phyloP scores from a whole-genome alignment of 2,797 vertebrate genomes.

The Cirrhinus mrigala region DNA sequence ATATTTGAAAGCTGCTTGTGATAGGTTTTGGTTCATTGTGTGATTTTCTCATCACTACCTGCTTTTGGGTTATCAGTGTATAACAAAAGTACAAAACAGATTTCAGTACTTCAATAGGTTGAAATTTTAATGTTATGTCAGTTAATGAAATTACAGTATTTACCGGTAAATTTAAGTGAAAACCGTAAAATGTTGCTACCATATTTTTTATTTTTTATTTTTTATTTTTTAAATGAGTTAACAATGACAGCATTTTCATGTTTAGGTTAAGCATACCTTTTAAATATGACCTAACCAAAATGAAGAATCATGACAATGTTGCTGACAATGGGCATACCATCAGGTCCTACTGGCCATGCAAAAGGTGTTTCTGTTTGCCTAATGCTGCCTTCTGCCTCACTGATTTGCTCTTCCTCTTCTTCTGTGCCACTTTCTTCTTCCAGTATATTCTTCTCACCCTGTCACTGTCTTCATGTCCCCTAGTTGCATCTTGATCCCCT shows the following conservation, averaged over 20 bases:
- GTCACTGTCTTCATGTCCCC: neutral
- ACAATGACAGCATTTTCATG: neutral
- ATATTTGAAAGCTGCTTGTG: too few species aligned
- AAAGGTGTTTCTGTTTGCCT: neutral
- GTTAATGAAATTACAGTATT: too few species aligned
- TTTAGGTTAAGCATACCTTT: neutral
- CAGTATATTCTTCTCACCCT: neutral
- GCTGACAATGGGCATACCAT: neutral
- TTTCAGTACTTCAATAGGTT: too few species aligned
- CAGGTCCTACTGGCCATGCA: neutral
- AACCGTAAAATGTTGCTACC: too few species aligned
- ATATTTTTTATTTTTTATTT: too few species aligned
- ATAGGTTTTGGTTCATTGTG: too few species aligned
- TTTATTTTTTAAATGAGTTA: neutral
- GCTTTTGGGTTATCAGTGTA: too few species aligned
- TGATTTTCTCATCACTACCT: too few species aligned
- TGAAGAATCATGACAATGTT: neutral
- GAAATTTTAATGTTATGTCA: too few species aligned
- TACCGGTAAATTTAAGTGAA: too few species aligned
- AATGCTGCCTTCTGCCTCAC: neutral
- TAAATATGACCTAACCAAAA: neutral
- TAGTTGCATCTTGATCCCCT: neutral
- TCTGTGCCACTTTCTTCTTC: neutral
- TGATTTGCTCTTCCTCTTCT: neutral
- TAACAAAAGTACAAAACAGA: too few species aligned